These are phyloP conservation scores for Haliaeetus leucogaster DNA, from an alignment of 2,113 vertebrate species.

Conservation along the genomic window DNA sequence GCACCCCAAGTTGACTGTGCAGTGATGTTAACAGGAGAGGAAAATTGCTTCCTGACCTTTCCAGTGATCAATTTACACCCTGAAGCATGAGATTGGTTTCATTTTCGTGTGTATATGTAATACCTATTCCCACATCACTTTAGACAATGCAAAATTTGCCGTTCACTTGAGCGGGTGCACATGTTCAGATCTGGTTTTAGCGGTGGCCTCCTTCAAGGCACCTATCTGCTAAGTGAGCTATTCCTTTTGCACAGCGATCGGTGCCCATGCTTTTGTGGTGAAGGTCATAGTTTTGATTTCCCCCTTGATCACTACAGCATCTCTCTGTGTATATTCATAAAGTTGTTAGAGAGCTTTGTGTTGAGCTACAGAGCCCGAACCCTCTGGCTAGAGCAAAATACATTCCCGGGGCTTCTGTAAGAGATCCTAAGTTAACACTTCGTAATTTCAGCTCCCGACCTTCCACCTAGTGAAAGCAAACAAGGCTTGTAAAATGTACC, in stretches of 20 bases:
- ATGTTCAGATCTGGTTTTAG: background rate
- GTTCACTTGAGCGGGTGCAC: background rate
- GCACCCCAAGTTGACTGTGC: background rate
- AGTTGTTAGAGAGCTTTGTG: background rate
- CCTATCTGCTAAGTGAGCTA: fast-evolving
- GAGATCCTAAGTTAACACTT: background rate
- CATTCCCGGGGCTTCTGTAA: background rate
- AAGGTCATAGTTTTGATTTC: background rate
- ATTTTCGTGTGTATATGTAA: background rate
- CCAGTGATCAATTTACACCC: slow-evolving; percentile 22
- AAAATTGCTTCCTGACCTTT: slow-evolving; percentile 39
- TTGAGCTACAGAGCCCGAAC: background rate
- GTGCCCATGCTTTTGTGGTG: background rate
- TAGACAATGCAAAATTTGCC: background rate
- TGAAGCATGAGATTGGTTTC: background rate
- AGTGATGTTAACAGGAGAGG: slow-evolving; percentile 2
- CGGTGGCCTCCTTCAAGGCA: background rate
- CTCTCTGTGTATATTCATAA: background rate
- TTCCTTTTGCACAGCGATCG: fast-evolving
- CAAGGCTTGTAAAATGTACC: fast-evolving
- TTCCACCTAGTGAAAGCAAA: background rate
- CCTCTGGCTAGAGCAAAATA: background rate
- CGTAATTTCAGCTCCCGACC: background rate
- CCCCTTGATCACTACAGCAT: background rate
- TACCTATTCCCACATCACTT: background rate